phyloP scores from a whole-genome alignment of 2,888 invertebrate species.

The Oscheius myriophilus region DNA sequence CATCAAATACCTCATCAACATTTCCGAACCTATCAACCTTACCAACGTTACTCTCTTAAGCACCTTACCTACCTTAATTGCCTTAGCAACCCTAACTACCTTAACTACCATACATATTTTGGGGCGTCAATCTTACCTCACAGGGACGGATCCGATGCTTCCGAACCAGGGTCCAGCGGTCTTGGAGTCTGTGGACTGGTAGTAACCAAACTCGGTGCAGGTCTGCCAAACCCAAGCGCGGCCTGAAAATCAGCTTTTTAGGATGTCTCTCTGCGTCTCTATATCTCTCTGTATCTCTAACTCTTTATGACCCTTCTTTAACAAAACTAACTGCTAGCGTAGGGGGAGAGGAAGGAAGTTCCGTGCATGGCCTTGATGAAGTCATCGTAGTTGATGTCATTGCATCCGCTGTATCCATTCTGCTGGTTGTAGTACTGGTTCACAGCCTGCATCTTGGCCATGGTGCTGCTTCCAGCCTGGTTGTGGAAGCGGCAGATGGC shows the following conservation, averaged over 20 bases:
- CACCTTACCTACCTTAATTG: too few species aligned
- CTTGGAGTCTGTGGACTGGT: constrained; percentile 81
- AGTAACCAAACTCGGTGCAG: constrained; percentile 94
- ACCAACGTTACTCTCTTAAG: too few species aligned
- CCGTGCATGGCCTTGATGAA: constrained; percentile 47
- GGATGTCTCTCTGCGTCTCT: too few species aligned
- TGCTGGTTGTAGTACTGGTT: constrained; percentile 47
- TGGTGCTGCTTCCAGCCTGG: constrained; percentile 24
- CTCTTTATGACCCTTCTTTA: too few species aligned
- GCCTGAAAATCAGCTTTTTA: constrained; percentile 5
- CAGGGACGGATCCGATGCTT: constrained; percentile 27
- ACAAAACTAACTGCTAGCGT: background rate
- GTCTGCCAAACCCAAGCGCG: constrained; percentile 94
- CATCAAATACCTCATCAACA: too few species aligned
- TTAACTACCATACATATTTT: too few species aligned
- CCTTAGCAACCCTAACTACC: too few species aligned
- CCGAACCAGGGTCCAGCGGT: constrained; percentile 49
- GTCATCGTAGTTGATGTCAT: constrained; percentile 52
- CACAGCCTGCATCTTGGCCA: constrained; percentile 46
- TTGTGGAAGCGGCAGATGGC: constrained; percentile 51
- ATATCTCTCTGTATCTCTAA: too few species aligned
- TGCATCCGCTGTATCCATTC: constrained; percentile 46
- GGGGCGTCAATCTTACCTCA: background rate
- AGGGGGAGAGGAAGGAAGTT: too few species aligned
- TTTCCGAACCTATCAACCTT: too few species aligned